A percentile compares a stretch with the other conserved stretches of the same genome.
phyloP scores from a whole-genome alignment of 1,140 invertebrate species.

The Meloidogyne hapla region DNA sequence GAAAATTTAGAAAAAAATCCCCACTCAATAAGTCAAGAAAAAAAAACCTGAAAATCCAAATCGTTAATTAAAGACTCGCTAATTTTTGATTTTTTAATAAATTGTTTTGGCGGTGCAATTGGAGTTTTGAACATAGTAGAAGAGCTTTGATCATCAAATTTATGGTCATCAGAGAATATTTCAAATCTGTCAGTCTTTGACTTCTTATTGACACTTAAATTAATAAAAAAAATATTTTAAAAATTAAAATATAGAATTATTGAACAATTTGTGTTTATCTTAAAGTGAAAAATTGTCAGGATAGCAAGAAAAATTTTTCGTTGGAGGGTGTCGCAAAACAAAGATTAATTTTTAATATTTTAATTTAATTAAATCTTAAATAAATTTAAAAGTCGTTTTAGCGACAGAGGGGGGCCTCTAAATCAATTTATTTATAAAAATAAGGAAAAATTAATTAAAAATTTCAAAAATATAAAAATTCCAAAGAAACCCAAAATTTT shows the following conservation, averaged over 20 bases:
- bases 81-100: neutral
- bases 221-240: neutral
- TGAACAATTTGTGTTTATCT: too few species aligned
- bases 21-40: neutral
- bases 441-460: too few species aligned
- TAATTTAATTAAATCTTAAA: too few species aligned
- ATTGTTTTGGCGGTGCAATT: neutral
- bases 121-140: neutral
- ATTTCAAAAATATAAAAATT: too few species aligned
- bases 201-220: neutral
- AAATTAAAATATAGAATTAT: too few species aligned
- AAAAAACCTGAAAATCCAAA: constrained; percentile 44
- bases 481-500: too few species aligned
- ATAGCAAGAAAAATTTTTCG: neutral
- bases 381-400: too few species aligned
- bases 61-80: constrained; percentile 24
- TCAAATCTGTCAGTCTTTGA: neutral
- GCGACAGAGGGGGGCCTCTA: too few species aligned
- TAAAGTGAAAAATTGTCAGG: too few species aligned
- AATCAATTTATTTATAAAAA: too few species aligned
- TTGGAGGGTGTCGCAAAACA: neutral
- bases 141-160: neutral
- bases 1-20: too few species aligned
- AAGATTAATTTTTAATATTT: too few species aligned
- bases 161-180: neutral